phyloP scores from a whole-genome alignment of 2,113 vertebrate genomes.

The Nerophis ophidion region DNA sequence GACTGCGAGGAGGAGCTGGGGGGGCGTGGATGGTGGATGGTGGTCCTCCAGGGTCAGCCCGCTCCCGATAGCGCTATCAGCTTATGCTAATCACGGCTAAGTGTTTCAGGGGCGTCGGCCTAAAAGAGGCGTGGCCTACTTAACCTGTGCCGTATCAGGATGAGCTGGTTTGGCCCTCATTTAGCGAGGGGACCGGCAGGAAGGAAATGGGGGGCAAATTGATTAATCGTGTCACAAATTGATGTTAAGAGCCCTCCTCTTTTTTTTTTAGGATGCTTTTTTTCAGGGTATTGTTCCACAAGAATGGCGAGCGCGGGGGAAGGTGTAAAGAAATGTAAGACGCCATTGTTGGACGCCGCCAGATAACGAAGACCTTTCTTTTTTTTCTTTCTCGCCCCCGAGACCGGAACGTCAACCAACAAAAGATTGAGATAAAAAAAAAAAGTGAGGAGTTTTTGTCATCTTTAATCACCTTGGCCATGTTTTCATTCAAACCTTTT shows the following conservation, averaged over 20 bases:
- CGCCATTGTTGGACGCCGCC: constrained; percentile 47
- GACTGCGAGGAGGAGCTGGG: constrained; percentile 33
- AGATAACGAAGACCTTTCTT: constrained; percentile 17
- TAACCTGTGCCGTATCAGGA: constrained; percentile 71
- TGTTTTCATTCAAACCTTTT: neutral
- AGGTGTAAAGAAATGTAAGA: constrained; percentile 56
- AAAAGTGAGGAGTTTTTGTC: constrained; percentile 27
- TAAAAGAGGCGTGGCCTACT: constrained; percentile 64
- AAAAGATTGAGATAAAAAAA: constrained; percentile 49
- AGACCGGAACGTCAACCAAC: constrained; percentile 43
- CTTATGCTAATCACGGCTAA: constrained; percentile 76
- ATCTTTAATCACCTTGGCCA: neutral
- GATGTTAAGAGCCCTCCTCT: constrained; percentile 57
- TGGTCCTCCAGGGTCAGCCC: constrained; percentile 67
- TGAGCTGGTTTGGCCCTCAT: constrained; percentile 49
- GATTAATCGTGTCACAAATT: constrained; percentile 72
- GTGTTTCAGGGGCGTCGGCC: constrained; percentile 67
- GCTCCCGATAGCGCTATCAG: constrained; percentile 72
- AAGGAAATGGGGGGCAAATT: constrained; percentile 40
- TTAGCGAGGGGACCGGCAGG: constrained; percentile 40
- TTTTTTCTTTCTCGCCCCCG: constrained; percentile 23
- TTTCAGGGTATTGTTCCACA: constrained; percentile 61
- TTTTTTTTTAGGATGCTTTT: constrained; percentile 48
- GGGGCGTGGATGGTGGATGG: neutral
- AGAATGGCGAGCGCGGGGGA: constrained; percentile 52